phyloP scores from a whole-genome alignment of 1,140 invertebrate genomes.

The Plectrocnemia conspersa region DNA sequence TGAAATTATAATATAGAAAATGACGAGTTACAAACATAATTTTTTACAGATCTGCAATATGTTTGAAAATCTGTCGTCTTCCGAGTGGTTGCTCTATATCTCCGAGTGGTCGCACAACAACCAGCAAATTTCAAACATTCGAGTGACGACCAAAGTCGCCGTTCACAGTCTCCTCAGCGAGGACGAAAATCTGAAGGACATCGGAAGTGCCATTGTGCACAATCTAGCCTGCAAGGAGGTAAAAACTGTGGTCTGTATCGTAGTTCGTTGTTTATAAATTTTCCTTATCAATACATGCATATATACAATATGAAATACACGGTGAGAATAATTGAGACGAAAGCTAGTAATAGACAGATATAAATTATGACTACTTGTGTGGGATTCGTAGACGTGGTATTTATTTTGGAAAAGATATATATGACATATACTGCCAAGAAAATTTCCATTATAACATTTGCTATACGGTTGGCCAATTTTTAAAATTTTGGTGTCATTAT shows the following conservation, averaged over 20 bases:
- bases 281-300: slow-evolving; percentile 39
- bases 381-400: too few relatives aligned
- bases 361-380: too few relatives aligned
- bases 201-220: slow-evolving; percentile 81
- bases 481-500: too few relatives aligned
- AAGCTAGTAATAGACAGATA: too few relatives aligned
- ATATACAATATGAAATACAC: slow-evolving; percentile 20
- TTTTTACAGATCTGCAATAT: slow-evolving; percentile 76
- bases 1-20: slow-evolving; percentile 10
- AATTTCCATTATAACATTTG: too few relatives aligned
- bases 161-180: slow-evolving; percentile 80
- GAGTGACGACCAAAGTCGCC: slow-evolving; percentile 83
- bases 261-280: slow-evolving; percentile 1
- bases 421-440: too few relatives aligned
- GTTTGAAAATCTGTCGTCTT: slow-evolving; percentile 83
- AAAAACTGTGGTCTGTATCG: slow-evolving; percentile 90
- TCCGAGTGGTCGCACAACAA: slow-evolving; percentile 79
- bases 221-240: slow-evolving; percentile 94
- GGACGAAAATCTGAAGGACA: slow-evolving; percentile 64
- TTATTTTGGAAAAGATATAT: too few relatives aligned
- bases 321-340: too few relatives aligned
- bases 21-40: slow-evolving; percentile 3
- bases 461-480: too few relatives aligned
- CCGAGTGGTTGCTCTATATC: slow-evolving; percentile 90
- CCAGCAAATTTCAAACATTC: slow-evolving; percentile 77